These are phyloP conservation scores for Alsophila aescularia DNA, from an alignment of 2,888 invertebrate species.

Conservation along the genomic window DNA sequence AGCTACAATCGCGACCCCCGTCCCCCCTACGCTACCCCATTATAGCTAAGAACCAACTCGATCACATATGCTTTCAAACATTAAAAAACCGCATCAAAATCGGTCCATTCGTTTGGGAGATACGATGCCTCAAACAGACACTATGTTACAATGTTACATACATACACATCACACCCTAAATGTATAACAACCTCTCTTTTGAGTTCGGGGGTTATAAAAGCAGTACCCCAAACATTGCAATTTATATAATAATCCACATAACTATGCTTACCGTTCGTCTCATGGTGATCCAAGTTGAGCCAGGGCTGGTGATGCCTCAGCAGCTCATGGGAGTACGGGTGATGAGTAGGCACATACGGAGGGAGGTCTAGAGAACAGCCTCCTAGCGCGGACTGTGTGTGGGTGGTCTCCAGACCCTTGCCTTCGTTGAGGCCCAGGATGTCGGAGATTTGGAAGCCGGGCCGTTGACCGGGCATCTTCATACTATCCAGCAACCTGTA, in stretches of 20 bases:
- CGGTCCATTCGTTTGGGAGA: too few species aligned
- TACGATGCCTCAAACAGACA: too few species aligned
- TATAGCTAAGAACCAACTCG: too few species aligned
- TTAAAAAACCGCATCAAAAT: too few species aligned
- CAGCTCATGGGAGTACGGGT: conserved; percentile 72
- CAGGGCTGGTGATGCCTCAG: conserved; percentile 77
- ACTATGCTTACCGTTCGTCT: conserved; percentile 59
- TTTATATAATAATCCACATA: not conserved
- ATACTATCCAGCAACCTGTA: conserved; percentile 91
- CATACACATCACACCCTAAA: too few species aligned
- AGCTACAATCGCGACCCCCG: too few species aligned
- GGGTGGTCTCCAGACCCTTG: conserved; percentile 69
- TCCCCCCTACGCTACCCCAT: too few species aligned
- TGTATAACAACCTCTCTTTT: too few species aligned
- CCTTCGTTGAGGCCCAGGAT: conserved; percentile 94
- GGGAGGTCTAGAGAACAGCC: conserved; percentile 68
- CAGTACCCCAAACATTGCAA: too few species aligned
- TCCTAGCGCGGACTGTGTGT: conserved; percentile 57
- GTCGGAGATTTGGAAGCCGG: conserved; percentile 96
- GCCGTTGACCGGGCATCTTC: conserved; percentile 91
- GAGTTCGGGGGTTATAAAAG: too few species aligned
- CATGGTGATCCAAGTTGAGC: conserved; percentile 75
- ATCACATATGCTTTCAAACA: too few species aligned
- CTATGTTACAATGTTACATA: too few species aligned
- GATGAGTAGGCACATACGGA: conserved; percentile 69